A percentile compares a stretch with the other conserved stretches of the same genome.
These are phyloP conservation scores for Macroglossus sobrinus DNA, from an alignment of 2,113 vertebrate genomes.

Conservation along the genomic window DNA sequence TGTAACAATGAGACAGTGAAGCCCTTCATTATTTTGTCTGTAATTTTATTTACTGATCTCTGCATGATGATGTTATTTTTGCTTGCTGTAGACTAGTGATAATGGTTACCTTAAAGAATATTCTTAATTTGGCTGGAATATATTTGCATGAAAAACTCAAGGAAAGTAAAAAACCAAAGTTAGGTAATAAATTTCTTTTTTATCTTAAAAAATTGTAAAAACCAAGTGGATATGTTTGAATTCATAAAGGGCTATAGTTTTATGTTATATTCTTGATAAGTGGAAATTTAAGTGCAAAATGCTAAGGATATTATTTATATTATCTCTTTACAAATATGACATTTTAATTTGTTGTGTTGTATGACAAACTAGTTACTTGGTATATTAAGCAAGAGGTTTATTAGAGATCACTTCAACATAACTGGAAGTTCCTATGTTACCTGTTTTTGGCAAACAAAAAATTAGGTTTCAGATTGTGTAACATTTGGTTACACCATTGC, in stretches of 20 bases:
- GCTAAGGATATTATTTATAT: not conserved
- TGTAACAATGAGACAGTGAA: not conserved
- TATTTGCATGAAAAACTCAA: constrained; percentile 27
- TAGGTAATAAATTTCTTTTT: constrained; percentile 20
- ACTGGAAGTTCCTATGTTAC: constrained; percentile 77
- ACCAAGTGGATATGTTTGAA: not conserved
- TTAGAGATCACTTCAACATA: constrained; percentile 45
- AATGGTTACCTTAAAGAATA: not conserved
- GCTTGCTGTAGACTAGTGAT: not conserved
- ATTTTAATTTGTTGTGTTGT: constrained; percentile 17
- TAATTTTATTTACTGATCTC: not conserved
- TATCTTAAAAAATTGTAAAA: not conserved
- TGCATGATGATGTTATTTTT: not conserved
- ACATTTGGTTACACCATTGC: constrained; percentile 65
- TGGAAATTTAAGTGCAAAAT: constrained; percentile 26
- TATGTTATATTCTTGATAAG: not conserved
- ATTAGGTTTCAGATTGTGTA: constrained; percentile 63
- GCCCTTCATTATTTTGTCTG: not conserved
- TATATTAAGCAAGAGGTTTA: not conserved
- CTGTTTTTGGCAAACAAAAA: constrained; percentile 78
- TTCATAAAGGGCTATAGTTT: not conserved
- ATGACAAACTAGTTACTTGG: not conserved
- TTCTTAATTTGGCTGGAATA: constrained; percentile 16
- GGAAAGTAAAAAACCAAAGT: constrained; percentile 4
- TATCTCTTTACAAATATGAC: not conserved